Percentiles rank a stretch among this genome's conserved stretches.
Evolutionary conservation across 2,797 vertebrate genomes (phyloP).

Genomic region (Schizopygopsis pylzovi): DNA sequence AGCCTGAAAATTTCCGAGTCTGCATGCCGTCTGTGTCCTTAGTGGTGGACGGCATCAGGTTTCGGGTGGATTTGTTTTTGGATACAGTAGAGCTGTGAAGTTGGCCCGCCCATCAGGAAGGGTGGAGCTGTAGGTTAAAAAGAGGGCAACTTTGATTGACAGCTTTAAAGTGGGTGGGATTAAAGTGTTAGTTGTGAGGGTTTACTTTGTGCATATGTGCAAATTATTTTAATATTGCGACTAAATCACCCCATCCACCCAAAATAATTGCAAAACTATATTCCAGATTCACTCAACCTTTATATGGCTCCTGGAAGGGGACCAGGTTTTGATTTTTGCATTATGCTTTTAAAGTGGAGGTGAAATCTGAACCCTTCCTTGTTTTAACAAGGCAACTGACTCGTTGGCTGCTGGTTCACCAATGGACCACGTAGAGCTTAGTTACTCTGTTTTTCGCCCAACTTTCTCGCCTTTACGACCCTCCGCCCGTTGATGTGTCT

Average conservation of each 20-base stretch:
- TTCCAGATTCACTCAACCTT: slow-evolving; percentile 60
- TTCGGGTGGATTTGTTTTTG: slow-evolving; percentile 56
- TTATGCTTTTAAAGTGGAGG: slow-evolving; percentile 52
- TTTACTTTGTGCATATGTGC: slow-evolving; percentile 51
- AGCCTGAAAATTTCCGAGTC: slow-evolving; percentile 27
- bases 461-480: slow-evolving; percentile 48
- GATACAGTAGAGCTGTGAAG: slow-evolving; percentile 52
- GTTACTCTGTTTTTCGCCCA: slow-evolving; percentile 48
- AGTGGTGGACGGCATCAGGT: slow-evolving; percentile 11
- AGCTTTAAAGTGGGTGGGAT: slow-evolving; percentile 61
- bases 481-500: slow-evolving; percentile 54
- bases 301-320: slow-evolving; percentile 55
- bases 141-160: slow-evolving; percentile 63
- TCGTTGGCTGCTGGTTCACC: slow-evolving; percentile 51
- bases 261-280: slow-evolving; percentile 50
- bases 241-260: slow-evolving; percentile 36
- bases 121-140: slow-evolving; percentile 58
- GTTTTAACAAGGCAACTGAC: slow-evolving; percentile 53
- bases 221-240: slow-evolving; percentile 59
- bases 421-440: slow-evolving; percentile 40
- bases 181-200: slow-evolving; percentile 38
- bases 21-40: slow-evolving; percentile 37
- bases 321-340: slow-evolving; percentile 56
- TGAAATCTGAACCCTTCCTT: slow-evolving; percentile 54
- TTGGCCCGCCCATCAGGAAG: slow-evolving; percentile 29